Percentiles rank a stretch among this genome's conserved stretches.
Evolutionary conservation across 2,113 vertebrate genomes (phyloP).

Genomic region (Tetrao urogallus): DNA sequence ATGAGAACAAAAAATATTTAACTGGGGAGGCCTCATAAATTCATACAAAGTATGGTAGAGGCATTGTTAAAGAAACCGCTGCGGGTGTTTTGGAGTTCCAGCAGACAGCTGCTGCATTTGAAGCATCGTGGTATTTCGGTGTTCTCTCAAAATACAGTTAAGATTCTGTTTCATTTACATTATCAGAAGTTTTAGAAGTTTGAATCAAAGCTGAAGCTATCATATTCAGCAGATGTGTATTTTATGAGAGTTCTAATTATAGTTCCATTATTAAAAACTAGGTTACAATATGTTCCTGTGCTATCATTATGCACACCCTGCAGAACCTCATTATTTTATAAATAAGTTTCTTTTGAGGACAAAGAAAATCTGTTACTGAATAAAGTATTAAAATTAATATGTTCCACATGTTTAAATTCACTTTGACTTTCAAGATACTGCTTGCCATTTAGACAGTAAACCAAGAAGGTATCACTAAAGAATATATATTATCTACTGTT

Average conservation of each 20-base stretch:
- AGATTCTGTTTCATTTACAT: background rate
- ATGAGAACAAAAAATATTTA: background rate
- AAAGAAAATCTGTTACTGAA: background rate
- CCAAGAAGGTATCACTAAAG: background rate
- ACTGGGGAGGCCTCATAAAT: background rate
- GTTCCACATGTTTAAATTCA: background rate
- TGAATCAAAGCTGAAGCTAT: background rate
- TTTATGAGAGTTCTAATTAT: conserved; percentile 30
- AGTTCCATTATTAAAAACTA: conserved; percentile 50
- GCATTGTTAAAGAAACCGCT: background rate
- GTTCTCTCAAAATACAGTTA: background rate
- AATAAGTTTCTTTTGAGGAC: conserved; percentile 29
- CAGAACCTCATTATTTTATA: conserved; percentile 25
- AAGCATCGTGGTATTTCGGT: background rate
- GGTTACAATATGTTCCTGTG: background rate
- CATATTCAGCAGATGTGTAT: background rate
- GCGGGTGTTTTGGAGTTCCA: background rate
- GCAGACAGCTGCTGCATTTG: background rate
- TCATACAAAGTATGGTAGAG: background rate
- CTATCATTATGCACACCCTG: background rate
- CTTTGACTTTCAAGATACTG: background rate
- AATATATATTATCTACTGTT: background rate
- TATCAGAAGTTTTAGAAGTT: background rate
- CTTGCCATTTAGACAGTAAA: background rate
- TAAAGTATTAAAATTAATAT: background rate